phyloP scores from a whole-genome alignment of 2,113 vertebrate genomes.

The Coptodon bakossiorum region DNA sequence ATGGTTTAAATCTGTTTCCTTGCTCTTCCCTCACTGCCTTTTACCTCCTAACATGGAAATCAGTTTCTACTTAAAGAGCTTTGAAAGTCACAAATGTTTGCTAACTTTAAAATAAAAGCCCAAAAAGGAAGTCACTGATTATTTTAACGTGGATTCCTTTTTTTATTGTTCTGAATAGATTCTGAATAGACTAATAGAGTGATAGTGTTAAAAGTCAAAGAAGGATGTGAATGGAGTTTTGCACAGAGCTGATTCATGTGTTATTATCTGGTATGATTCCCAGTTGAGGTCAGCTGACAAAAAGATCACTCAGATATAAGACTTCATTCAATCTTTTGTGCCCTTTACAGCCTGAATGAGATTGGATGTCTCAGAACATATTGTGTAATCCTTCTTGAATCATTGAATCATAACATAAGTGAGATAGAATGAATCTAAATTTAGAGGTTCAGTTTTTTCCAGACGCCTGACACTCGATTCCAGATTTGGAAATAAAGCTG shows the following conservation, averaged over 20 bases:
- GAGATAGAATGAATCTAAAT: neutral
- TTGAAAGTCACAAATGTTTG: neutral
- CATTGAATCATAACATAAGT: neutral
- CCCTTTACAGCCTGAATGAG: neutral
- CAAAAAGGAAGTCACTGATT: neutral
- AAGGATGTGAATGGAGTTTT: neutral
- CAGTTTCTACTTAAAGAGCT: neutral
- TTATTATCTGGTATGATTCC: neutral
- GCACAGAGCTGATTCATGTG: neutral
- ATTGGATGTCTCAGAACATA: neutral
- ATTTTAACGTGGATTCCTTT: rapidly evolving
- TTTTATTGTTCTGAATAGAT: neutral
- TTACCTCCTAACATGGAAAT: neutral
- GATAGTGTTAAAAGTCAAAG: neutral
- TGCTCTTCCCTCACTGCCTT: neutral
- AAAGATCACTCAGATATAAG: neutral
- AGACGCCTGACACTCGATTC: neutral
- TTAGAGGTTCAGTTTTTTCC: neutral
- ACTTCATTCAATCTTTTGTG: neutral
- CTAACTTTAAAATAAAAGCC: neutral
- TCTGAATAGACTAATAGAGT: neutral
- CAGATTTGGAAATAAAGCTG: neutral
- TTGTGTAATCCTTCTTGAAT: neutral
- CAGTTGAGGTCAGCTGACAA: neutral
- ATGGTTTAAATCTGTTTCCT: rapidly evolving